Evolutionary conservation across 2,888 invertebrate species (phyloP), one percentile per base, ranked within the genome.

Genomic region (Drosophila atroscutellata): DNA sequence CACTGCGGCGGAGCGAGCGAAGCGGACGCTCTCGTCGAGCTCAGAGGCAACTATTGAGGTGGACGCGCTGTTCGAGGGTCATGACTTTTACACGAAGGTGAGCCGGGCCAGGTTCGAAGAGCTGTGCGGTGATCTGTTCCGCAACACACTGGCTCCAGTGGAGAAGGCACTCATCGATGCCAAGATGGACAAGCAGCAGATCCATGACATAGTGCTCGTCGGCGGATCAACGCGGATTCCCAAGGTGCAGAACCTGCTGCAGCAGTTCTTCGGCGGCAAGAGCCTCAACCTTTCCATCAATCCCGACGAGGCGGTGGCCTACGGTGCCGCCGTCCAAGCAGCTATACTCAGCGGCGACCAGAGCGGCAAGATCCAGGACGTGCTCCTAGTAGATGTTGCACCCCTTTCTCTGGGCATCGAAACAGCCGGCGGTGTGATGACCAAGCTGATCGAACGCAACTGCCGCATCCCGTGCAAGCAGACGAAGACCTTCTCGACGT

Each of bases 351-450:
- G 64, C 63, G 65, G 65, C 36, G 65, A 65, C 52, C 63, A 65
- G 65, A 63, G 63, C 51, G 63, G 51, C 45, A 52, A 65, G 65
- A 63, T 65, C 28, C 65, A 65, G 64, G 65, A 65, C 30, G 63
- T 65, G 63, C 65, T 65, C 3, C 52, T 65, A 28, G 63, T 65
- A 24, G 65, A 65, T 47, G 65, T 65, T 18, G 51, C 65, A 18
- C 65, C 65, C 24, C 64, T 65, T 28, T 65, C 65, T 3, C 30
- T 65, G 64, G 65, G 65, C 39, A 64, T 65, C 36, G 64, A 64
- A 52, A 65, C 63, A 13, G 64, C 65, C 30, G 65, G 65, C 64
- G 65, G 65, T n/a, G 65, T 65, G 15, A 65, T 65, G 65, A 65
- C 63, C 42, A 63, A 63, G 34, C 36, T 65, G 45, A 65, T 65